Evolutionary conservation across 2,888 invertebrate species (phyloP).

Genomic region (Nemotelus pantherinus): DNA sequence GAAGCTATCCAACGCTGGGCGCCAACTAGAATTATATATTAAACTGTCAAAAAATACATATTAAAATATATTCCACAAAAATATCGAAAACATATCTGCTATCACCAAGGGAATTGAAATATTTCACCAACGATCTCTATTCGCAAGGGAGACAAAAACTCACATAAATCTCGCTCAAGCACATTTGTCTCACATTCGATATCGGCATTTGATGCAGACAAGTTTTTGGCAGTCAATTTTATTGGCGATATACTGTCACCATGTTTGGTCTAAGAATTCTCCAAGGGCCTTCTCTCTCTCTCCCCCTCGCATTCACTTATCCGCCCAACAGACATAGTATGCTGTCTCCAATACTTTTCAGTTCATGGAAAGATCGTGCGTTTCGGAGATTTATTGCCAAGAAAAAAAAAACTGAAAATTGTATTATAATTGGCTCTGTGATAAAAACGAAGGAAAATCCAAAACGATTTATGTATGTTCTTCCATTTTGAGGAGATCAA

Average conservation of each 20-base stretch:
- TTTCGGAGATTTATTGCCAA: slow-evolving; percentile 2
- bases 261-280: slow-evolving; percentile 19
- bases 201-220: not conserved
- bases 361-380: not conserved
- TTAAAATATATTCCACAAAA: too few relatives aligned
- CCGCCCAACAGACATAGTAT: not conserved
- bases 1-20: too few relatives aligned
- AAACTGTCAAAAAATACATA: too few relatives aligned
- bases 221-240: slow-evolving; percentile 21
- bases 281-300: not conserved
- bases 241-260: slow-evolving; percentile 14
- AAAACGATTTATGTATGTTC: not conserved
- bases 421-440: slow-evolving; percentile 35
- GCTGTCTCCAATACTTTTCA: not conserved
- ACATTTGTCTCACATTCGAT: slow-evolving; percentile 4
- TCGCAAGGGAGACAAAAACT: not conserved
- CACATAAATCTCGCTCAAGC: not conserved
- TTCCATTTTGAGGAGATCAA: slow-evolving; percentile 8
- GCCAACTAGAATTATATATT: too few relatives aligned
- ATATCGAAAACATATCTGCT: slow-evolving; percentile 8
- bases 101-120: slow-evolving; percentile 3
- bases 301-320: not conserved
- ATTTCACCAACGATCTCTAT: not conserved
- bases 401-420: slow-evolving; percentile 8
- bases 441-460: not conserved